These are phyloP conservation scores for Drosophila nigromelanica DNA, from an alignment of 1,140 invertebrate genomes.

Conservation along the genomic window DNA sequence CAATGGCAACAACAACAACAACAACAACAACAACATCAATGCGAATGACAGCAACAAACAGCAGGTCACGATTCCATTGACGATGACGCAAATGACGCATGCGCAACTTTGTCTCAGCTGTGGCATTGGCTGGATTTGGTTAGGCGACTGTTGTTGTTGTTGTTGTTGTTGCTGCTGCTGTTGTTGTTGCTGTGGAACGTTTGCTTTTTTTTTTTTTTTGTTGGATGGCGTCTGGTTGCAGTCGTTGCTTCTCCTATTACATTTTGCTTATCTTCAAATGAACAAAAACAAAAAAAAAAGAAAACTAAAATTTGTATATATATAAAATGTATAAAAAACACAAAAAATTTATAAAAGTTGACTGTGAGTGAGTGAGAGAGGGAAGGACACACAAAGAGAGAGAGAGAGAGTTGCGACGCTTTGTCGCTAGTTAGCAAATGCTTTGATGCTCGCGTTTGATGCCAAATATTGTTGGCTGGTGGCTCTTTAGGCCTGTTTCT, in stretches of 20 bases:
- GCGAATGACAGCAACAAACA: conserved; percentile 9
- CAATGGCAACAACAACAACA: conserved; percentile 4
- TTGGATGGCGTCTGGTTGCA: conserved; percentile 19
- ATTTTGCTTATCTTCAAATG: not conserved
- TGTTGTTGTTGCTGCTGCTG: conserved; percentile 5
- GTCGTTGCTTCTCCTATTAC: conserved; percentile 23
- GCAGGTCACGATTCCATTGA: conserved; percentile 16
- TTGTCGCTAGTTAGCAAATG: conserved; percentile 22
- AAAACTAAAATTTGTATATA: conserved; percentile 11
- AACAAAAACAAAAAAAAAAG: conserved; percentile 11
- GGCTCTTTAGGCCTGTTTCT: conserved; percentile 87
- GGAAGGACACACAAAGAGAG: conserved; percentile 6
- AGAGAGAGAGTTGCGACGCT: conserved; percentile 31
- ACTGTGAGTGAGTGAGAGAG: conserved; percentile 14
- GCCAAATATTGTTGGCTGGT: conserved; percentile 1
- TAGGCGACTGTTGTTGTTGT: conserved; percentile 15
- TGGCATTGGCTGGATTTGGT: conserved; percentile 4
- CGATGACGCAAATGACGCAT: conserved; percentile 19
- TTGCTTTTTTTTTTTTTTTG: not conserved
- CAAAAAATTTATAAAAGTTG: conserved; percentile 26
- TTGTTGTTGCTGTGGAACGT: conserved; percentile 28
- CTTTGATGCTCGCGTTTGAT: conserved; percentile 4
- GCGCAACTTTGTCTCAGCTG: conserved; percentile 6
- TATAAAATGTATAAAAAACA: conserved; percentile 12
- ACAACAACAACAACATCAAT: conserved; percentile 8